These are phyloP conservation scores for Orthosia cruda DNA, from an alignment of 2,888 invertebrate species.

Conservation along the genomic window DNA sequence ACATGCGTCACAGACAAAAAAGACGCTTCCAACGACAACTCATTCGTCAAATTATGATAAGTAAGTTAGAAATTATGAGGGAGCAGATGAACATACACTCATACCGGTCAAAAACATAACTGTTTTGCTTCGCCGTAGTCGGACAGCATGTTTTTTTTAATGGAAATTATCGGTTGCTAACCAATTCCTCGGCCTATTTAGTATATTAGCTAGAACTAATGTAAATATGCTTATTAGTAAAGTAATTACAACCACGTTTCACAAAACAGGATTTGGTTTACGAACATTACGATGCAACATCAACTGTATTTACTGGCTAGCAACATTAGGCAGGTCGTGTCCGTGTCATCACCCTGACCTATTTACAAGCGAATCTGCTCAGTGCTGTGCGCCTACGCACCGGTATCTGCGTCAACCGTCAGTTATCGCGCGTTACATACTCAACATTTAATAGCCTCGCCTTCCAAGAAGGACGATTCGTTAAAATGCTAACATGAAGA, in stretches of 20 bases:
- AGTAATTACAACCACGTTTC: constrained; percentile 51
- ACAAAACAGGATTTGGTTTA: constrained; percentile 59
- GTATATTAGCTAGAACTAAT: constrained; percentile 34
- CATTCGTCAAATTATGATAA: too few species aligned
- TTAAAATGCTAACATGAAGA: constrained; percentile 58
- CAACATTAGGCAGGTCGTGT: constrained; percentile 71
- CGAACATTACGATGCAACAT: constrained; percentile 60
- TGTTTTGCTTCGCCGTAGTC: too few species aligned
- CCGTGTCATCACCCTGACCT: constrained; percentile 85
- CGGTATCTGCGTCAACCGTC: constrained; percentile 78
- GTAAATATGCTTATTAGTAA: constrained; percentile 40
- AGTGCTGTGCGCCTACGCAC: constrained; percentile 86
- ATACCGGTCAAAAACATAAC: too few species aligned
- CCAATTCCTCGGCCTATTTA: constrained; percentile 34
- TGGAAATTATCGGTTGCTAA: constrained; percentile 36
- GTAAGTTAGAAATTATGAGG: too few species aligned
- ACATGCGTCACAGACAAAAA: too few species aligned
- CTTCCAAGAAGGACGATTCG: constrained; percentile 73
- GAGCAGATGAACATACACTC: too few species aligned
- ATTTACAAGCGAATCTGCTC: constrained; percentile 85
- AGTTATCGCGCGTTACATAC: constrained; percentile 74
- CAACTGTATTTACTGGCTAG: constrained; percentile 59
- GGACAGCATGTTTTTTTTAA: neutral
- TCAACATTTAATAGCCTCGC: constrained; percentile 71
- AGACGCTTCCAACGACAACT: too few species aligned